A percentile compares a stretch with the other conserved stretches of the same genome.
phyloP scores from a whole-genome alignment of 2,797 vertebrate species.

The Mormyrops attenuatus region DNA sequence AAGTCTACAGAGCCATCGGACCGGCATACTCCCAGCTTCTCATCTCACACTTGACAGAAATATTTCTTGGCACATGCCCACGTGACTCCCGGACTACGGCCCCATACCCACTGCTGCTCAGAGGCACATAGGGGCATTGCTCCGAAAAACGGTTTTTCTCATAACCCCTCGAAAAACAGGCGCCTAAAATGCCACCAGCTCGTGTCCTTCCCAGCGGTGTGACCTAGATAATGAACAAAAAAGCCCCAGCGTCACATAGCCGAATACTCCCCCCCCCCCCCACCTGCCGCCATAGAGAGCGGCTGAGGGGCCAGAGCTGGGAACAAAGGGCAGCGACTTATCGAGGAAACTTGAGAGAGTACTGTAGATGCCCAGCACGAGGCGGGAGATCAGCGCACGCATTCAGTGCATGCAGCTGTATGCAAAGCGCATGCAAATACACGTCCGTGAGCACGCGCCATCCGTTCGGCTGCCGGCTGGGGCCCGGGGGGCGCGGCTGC shows the following conservation, averaged over 20 bases:
- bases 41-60: not conserved
- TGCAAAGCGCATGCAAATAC: slow-evolving; percentile 27
- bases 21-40: not conserved
- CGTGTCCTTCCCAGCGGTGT: not conserved
- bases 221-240: not conserved
- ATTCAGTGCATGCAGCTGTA: slow-evolving; percentile 23
- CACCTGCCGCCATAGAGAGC: not conserved
- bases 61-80: not conserved
- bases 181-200: not conserved
- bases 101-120: not conserved
- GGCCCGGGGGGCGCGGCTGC: not conserved
- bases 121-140: not conserved
- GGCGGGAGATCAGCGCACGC: not conserved
- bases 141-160: not conserved
- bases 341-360: not conserved
- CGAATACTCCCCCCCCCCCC: not conserved
- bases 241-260: not conserved
- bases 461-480: not conserved
- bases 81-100: not conserved
- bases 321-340: slow-evolving; percentile 2
- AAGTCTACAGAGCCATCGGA: not conserved
- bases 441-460: not conserved
- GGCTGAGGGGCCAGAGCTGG: not conserved
- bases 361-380: not conserved
- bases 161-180: not conserved